Evolutionary conservation across 2,113 vertebrate species (phyloP), one percentile per base, ranked within the genome.

Genomic region (Potamarius usumacintae): DNA sequence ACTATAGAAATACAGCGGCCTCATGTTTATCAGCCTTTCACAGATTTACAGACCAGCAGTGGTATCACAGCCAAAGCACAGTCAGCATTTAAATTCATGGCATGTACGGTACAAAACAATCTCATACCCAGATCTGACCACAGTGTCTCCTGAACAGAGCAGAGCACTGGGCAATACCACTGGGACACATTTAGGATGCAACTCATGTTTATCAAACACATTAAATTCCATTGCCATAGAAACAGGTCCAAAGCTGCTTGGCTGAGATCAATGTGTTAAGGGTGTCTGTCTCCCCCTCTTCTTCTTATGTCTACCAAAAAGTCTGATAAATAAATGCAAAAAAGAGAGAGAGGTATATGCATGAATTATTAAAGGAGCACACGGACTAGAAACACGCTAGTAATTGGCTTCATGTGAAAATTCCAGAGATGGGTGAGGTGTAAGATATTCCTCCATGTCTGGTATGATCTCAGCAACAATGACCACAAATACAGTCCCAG

Each of bases 171-270:
- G 76, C 48, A 57, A 34, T 57, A 34, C 69, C 74, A 84, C 62
- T 17, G 17, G 76, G 85, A 57, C 30, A 11, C 5, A n/a, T 80
- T 53, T 80, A 50, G 57, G 53, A 69, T 71, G 74, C 50, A 9
- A 48, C 27, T 88, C 60, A 63, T 9, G 42, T 17, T 89, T 2
- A 71, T 67, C 52, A 79, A 87, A 85, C 48, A 81, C 76, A 86
- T 62, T 58, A 83, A 88, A 90, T 79, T 77, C 82, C 27, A 86
- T 82, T 57, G 62, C 88, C 77, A 72, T 67, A 62, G 67, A 88
- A 79, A 10, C 57, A 18, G 86, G 83, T 81, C 34, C n/a, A 87
- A 85, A 85, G 89, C 57, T 82, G 10, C 10, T 48, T 74, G 30
- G 62, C 30, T 60, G 30, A 48, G 83, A 85, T 74, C 67, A 58